Base-by-base conservation (phyloP, 2,888 invertebrate species). In the Julus scanicus region DNA sequence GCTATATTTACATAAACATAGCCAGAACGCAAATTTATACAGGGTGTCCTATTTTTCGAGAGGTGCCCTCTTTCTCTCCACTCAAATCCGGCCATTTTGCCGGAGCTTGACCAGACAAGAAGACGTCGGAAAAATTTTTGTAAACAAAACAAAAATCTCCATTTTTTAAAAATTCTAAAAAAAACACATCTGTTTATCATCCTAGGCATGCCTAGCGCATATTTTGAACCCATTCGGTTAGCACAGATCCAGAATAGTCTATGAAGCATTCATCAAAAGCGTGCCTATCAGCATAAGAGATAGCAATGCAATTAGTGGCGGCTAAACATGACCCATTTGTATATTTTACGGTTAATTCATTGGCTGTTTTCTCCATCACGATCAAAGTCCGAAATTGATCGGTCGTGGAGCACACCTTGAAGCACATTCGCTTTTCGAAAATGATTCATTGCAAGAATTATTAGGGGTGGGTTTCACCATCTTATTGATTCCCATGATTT, bases 301-400 rank as follows among this genome's bases (percentile, higher is more conserved):
- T 71, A 20, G 71, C 8, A 29, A 29, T 1, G 29, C 71, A 71
- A 71, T 71, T 71, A 71, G 71, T 71, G 71, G 71, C 71, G 20
- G 71, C 71, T 71, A 71, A 71, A 71, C 71, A 71, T 71, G 71
- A 71, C 71, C 71, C 71, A 71, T 71, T 71, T 71, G 29, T 71
- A 71, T 71, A 71, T 71, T 71, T 71, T 71, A 71, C 71, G 71
- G 29, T 20, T 71, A 71, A 71, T 71, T 71, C 71, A 71, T 71
- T n/a, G 57, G 57, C 71, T 71, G 29, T 71, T 29, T 29, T 71
- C 29, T 71, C 29, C 29, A 29, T 20, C 71, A 71, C 71, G 71
- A 71, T 71, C 9, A 44, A 71, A 71, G 63, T 71, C 71, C 71
- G 29, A 71, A 71, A 71, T 71, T 20, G 71, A 71, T 20, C n/a